These are phyloP conservation scores for Manis javanica DNA, from an alignment of 2,797 vertebrate species.

Conservation along the genomic window DNA sequence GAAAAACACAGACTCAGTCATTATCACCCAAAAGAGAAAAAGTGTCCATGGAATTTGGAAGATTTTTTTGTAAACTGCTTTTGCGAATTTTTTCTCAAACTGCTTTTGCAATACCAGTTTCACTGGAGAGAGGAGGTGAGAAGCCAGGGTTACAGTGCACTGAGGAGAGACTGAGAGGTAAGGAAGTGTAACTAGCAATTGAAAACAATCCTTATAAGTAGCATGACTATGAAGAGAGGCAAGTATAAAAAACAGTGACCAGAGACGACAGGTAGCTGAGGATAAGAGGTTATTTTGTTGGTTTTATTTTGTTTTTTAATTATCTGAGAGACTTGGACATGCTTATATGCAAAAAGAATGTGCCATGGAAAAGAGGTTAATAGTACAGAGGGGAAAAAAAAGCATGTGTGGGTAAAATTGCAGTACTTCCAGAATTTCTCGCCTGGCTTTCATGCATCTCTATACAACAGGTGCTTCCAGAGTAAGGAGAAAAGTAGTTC, in stretches of 20 bases:
- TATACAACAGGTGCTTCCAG: too few species aligned
- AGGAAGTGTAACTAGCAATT: neutral
- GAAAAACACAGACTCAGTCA: neutral
- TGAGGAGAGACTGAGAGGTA: neutral
- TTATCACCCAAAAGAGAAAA: slow-evolving; percentile 13
- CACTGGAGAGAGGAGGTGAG: neutral
- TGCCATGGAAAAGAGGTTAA: neutral
- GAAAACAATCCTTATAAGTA: neutral
- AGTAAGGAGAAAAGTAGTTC: too few species aligned
- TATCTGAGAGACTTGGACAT: neutral
- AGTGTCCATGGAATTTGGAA: neutral
- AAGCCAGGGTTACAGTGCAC: neutral
- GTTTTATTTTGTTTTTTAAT: slow-evolving; percentile 25
- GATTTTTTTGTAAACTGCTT: too few species aligned
- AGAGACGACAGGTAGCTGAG: neutral
- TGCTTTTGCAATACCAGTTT: neutral
- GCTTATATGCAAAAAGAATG: neutral
- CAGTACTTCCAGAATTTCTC: too few species aligned
- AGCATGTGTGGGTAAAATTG: too few species aligned
- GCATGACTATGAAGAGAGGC: neutral
- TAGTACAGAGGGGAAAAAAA: neutral
- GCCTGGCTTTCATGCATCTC: too few species aligned
- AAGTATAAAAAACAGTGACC: neutral
- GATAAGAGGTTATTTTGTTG: neutral
- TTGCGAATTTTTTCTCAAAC: too few species aligned